Evolutionary conservation across 2,797 vertebrate genomes (phyloP).

Genomic region (Oreonectes daqikongensis): DNA sequence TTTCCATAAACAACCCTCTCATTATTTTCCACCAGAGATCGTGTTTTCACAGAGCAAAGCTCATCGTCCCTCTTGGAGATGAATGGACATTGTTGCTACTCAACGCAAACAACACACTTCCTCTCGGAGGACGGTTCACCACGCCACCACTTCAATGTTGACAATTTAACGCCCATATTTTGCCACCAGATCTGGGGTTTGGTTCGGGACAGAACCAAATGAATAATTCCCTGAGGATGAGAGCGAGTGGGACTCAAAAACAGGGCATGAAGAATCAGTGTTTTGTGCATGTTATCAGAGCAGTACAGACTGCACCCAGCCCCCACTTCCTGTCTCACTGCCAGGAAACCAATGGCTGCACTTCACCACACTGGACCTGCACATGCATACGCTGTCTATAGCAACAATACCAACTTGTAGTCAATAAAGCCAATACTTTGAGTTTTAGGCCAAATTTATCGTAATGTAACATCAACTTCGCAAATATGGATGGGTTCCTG

Average conservation of each 20-base stretch:
- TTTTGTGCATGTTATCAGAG: constrained; percentile 61
- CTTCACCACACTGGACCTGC: constrained; percentile 40
- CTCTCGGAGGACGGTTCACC: constrained; percentile 48
- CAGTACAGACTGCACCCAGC: constrained; percentile 58
- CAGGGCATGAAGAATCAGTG: constrained; percentile 57
- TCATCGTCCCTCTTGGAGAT: constrained; percentile 59
- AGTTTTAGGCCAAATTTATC: not conserved
- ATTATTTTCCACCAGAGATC: constrained; percentile 25
- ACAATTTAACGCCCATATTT: constrained; percentile 12
- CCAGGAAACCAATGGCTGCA: constrained; percentile 66
- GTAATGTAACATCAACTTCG: not conserved
- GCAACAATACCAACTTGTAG: constrained; percentile 3
- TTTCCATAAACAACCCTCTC: constrained; percentile 31
- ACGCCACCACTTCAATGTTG: constrained; percentile 15
- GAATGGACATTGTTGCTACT: constrained; percentile 71
- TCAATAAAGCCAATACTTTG: not conserved
- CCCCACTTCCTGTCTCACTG: constrained; percentile 72
- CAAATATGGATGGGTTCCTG: not conserved
- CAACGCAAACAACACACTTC: constrained; percentile 68
- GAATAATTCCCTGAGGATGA: constrained; percentile 20
- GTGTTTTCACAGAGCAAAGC: constrained; percentile 54
- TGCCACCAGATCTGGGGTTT: constrained; percentile 9
- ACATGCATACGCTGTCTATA: constrained; percentile 25
- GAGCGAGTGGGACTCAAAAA: constrained; percentile 37
- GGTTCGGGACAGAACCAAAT: not conserved